Base-by-base conservation (phyloP, 1,140 invertebrate species). In the Drosophila nigromelanica region DNA sequence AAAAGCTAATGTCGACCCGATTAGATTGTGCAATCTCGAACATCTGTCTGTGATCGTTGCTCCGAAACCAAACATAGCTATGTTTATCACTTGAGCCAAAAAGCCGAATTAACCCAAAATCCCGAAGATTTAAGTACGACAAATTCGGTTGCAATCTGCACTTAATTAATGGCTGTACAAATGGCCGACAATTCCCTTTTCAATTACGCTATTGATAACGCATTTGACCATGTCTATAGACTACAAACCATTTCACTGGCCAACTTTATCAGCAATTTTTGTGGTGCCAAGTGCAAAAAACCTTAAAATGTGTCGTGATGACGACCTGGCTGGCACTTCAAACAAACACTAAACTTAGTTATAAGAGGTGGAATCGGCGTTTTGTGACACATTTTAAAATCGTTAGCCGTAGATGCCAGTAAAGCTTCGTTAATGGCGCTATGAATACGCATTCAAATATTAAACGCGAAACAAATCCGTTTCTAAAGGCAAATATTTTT, bases 261-360 rank as follows among this genome's bases (percentile, higher is more conserved):
- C 48, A 64, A 35, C 40, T 54, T 86, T 80, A 86, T 78, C 73
- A 54, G 40, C 35, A 14, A 27, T 33, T 60, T 64, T 14, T 37
- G 50, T 39, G 63, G 82, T 87, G 82, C 82, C 82, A 42, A 59
- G 82, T 87, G 82, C 82, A 86, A 86, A 86, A 85, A 21, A 7
- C 12, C 3, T 50, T 14, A 8, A 30, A 33, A 18, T 24, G 5
- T 24, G 14, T 43, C 35, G 10, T 27, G 48, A 50, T 67, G 63
- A 67, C 40, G 21, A 37, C 11, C 21, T 39, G 21, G 33, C 35
- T 50, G 18, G 37, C 24, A 51, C 35, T 42, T 59, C 27, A 27
- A 40, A 11, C n/a, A 11, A 21, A 42, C 14, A 21, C 45, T 12
- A 59, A 24, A 35, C 40, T 37, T 47, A 24, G 11, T 75, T 87